Evolutionary conservation across 2,797 vertebrate species (phyloP), one percentile per base, ranked within the genome.

Genomic region (Platyrinchus mystaceus): DNA sequence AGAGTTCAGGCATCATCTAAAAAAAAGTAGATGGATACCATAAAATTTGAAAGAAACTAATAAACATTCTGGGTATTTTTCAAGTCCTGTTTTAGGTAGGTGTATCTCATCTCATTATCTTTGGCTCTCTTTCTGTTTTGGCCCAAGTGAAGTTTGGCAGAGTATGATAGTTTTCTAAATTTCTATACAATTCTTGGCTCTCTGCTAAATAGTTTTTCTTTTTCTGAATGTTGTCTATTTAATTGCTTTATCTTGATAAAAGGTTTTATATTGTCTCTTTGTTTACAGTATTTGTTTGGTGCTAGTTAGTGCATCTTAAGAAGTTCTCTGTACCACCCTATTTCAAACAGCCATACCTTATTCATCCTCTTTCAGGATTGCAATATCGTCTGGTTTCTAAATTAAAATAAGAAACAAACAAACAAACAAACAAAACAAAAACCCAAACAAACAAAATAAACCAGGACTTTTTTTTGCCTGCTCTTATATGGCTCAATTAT

Each of bases 301-400:
- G n/a, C 10, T 66, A n/a, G 12, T 46, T 55, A 55, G 14, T 60
- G n/a, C 20, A 56, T 41, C 23, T 27, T 60, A 52, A 37, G 43
- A n/a, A 52, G 18, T 47, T 41, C n/a, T 76, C 56, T 47, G n/a
- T 11, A 30, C n/a, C n/a, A 52, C 0, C 0, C 7, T 32, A 3
- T 62, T 91, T 87, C 23, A n/a, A 15, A 19, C 14, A 41, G 12
- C n/a, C 41, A 18, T 26, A 32, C 0, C 0, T 84, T 60, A 50
- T 18, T 69, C 32, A 58, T 19, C 20, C 10, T 64, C 36, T 49
- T 46, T 56, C 32, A 59, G 56, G 19, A 59, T 0, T 66, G 9
- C 20, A 36, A 19, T 50, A 60, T 11, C 32, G 26, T 39, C 24
- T 47, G 10, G 1, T 26, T 43, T n/a, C 32, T 32, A 83, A 26